Evolutionary conservation across 1,140 invertebrate genomes (phyloP).

Genomic region (Spodoptera frugiperda): DNA sequence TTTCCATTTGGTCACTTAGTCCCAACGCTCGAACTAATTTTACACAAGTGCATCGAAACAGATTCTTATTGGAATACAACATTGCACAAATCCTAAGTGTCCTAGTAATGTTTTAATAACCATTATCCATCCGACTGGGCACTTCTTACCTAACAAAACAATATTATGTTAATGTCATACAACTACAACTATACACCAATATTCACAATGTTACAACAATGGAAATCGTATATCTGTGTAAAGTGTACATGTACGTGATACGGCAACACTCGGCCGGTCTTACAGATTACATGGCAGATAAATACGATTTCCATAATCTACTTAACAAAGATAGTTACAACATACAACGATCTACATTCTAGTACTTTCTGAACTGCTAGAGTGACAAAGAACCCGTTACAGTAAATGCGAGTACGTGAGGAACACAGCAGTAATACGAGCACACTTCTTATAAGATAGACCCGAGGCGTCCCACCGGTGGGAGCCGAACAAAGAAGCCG

Average conservation of each 20-base stretch:
- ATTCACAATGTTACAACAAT: constrained; percentile 11
- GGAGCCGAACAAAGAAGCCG: constrained; percentile 78
- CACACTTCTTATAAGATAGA: constrained; percentile 30
- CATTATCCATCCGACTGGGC: constrained; percentile 1
- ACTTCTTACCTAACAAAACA: constrained; percentile 27
- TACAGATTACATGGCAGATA: neutral
- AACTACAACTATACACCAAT: constrained; percentile 27
- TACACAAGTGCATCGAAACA: no score
- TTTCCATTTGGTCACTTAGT: no score
- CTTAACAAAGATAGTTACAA: constrained; percentile 18
- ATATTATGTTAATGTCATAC: neutral
- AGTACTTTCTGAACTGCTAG: constrained; percentile 12
- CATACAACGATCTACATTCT: constrained; percentile 24
- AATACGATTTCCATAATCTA: constrained; percentile 25
- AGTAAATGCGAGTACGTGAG: neutral
- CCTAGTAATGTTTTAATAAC: neutral
- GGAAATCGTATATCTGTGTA: constrained; percentile 18
- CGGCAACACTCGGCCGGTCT: neutral
- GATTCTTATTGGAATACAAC: neutral
- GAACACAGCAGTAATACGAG: constrained; percentile 20
- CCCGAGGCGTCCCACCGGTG: constrained; percentile 29
- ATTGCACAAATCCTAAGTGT: neutral
- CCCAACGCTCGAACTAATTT: no score
- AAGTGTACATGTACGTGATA: constrained; percentile 10
- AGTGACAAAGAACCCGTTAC: constrained; percentile 22